Conservation (phyloP, 2,797 vertebrate species). For the Gallirallus australis region DNA sequence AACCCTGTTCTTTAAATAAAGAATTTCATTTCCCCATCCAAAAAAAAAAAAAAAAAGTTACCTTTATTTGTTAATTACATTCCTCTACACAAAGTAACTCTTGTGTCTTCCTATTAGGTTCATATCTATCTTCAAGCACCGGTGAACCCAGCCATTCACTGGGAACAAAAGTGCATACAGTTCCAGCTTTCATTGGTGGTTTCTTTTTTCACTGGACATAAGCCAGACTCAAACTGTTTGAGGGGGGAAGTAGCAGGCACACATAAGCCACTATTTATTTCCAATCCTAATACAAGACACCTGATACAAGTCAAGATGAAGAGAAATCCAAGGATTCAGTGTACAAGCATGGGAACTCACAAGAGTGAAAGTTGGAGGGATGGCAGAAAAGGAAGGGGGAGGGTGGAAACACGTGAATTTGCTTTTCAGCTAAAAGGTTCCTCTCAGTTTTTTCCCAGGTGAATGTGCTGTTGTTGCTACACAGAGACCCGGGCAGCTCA, state of each 20-base stretch:
- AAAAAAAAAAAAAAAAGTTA: neutral
- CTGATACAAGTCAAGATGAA: conserved; percentile 64
- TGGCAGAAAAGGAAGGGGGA: conserved; percentile 22
- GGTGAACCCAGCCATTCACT: conserved; percentile 50
- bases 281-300: conserved; percentile 58
- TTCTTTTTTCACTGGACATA: conserved; percentile 64
- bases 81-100: conserved; percentile 62
- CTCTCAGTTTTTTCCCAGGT: conserved; percentile 24
- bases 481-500: conserved; percentile 32
- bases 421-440: conserved; percentile 7
- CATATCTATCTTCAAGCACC: conserved; percentile 57
- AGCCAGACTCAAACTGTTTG: conserved; percentile 56
- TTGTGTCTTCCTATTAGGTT: conserved; percentile 66
- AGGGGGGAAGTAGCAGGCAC: conserved; percentile 25
- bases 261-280: conserved; percentile 68
- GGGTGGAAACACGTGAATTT: neutral
- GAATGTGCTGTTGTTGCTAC: conserved; percentile 33
- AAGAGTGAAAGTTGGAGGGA: neutral
- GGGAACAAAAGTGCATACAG: conserved; percentile 74
- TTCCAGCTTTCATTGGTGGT: conserved; percentile 52
- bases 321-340: conserved; percentile 23
- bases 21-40: neutral
- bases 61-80: conserved; percentile 63
- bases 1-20: neutral
- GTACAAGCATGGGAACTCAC: conserved; percentile 60